Evolutionary conservation across 2,113 vertebrate species (phyloP), one percentile per base, ranked within the genome.

Genomic region (Collichthys lucidus): DNA sequence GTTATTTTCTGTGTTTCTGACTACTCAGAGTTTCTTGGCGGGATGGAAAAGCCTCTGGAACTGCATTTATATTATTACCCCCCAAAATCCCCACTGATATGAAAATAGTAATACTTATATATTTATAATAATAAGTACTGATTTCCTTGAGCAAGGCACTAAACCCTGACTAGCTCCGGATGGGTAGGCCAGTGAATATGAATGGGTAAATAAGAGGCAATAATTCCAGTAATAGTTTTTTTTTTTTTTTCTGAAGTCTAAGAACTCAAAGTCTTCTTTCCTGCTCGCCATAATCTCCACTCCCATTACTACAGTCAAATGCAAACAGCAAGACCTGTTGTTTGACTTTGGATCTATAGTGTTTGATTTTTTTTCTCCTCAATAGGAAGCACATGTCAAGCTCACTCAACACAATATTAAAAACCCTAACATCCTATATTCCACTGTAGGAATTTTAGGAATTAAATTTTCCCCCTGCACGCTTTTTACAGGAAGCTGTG

Each of bases 361-460:
- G 47, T 53, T 78, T 78, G 56, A 69, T 81, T 62, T 76, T 71
- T 35, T 31, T 72, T 26, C 47, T 5, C 11, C 29, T n/a, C 63
- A 65, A 67, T 70, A 79, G 72, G 85, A 88, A 90, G 66, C 83
- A 70, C 62, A 77, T 80, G 79, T 86, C 89, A 86, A 72, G 68
- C 81, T 88, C 86, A 74, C 66, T 88, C 83, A 91, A 60, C 73
- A 50, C 17, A 1, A 79, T 53, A 69, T 16, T 61, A 29, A 66
- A 72, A 69, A 87, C 31, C 71, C 68, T 84, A 84, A 90, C 78
- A 86, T 81, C 44, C 73, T 19, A 60, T 75, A 74, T 69, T 82
- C 44, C 17, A 3, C 2, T 19, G 44, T 7, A 74, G 76, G 80
- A 86, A 89, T 90, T 71, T 84, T 9, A 85, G 74, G 82, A 90